A percentile compares a stretch with the other conserved stretches of the same genome.
Conservation (phyloP, 2,888 invertebrate species). For the Cordylochernes scorpioides region DNA sequence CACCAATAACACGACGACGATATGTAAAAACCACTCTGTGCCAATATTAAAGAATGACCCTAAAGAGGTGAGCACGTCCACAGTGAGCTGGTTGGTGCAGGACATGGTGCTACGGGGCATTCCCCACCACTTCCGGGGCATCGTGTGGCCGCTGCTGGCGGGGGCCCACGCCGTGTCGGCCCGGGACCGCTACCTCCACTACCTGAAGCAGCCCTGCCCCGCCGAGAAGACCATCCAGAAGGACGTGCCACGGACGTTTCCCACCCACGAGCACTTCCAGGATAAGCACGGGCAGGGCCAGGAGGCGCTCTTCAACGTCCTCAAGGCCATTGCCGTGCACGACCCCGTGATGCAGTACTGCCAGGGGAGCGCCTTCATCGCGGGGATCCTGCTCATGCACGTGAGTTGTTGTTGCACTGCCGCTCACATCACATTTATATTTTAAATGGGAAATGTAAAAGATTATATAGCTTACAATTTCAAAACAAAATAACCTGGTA, state of each 20-base stretch:
- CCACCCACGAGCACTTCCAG: conserved; percentile 95
- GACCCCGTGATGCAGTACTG: no score
- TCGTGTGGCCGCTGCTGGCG: conserved; percentile 87
- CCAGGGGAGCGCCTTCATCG: conserved; percentile 96
- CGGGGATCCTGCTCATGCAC: conserved; percentile 91
- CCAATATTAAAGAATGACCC: no score
- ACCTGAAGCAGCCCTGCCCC: conserved; percentile 81
- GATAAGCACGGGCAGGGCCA: conserved; percentile 95
- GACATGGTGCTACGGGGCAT: conserved; percentile 79
- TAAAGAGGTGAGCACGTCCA: no score
- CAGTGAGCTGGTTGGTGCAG: no score
- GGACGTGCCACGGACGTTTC: conserved; percentile 91
- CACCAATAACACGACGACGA: no score
- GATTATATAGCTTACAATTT: no score
- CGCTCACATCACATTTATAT: no score
- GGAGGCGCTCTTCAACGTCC: conserved; percentile 80
- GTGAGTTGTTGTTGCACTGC: no score
- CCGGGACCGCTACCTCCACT: conserved; percentile 82
- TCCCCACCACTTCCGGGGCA: conserved; percentile 82
- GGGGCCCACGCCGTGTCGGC: conserved; percentile 62
- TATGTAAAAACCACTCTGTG: no score
- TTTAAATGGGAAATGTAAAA: no score
- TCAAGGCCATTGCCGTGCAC: no score
- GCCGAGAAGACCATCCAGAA: conserved; percentile 87
- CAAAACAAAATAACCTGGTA: no score